Evolutionary conservation across 2,797 vertebrate genomes (phyloP).

Genomic region (Coregonus suidteri): DNA sequence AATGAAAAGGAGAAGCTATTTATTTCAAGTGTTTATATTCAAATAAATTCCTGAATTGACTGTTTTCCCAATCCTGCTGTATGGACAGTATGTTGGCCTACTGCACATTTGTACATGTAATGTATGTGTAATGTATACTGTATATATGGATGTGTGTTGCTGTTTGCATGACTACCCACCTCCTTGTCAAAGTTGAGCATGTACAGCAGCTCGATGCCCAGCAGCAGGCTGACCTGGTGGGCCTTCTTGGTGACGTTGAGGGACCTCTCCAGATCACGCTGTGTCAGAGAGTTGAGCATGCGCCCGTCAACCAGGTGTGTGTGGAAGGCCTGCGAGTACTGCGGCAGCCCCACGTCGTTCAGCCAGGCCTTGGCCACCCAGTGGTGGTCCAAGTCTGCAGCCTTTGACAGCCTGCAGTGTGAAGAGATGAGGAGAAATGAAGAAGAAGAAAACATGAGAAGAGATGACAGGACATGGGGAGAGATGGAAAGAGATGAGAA

Average conservation of each 20-base stretch:
- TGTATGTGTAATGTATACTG: too few relatives aligned
- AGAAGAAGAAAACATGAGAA: too few relatives aligned
- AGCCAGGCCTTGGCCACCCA: constrained; percentile 88
- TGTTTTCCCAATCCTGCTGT: too few relatives aligned
- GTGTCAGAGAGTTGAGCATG: constrained; percentile 82
- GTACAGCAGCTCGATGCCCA: constrained; percentile 84
- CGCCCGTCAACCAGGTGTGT: constrained; percentile 83
- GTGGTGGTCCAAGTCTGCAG: constrained; percentile 86
- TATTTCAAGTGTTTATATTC: too few relatives aligned
- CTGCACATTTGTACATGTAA: too few relatives aligned
- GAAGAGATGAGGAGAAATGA: too few relatives aligned
- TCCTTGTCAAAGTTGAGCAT: constrained; percentile 84
- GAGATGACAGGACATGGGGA: too few relatives aligned
- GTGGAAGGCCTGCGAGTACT: constrained; percentile 86
- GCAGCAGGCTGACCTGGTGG: constrained; percentile 85
- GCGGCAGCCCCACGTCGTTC: constrained; percentile 83
- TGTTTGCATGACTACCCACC: constrained; percentile 54
- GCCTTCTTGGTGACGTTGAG: constrained; percentile 80
- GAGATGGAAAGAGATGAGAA: too few relatives aligned
- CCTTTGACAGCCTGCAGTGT: constrained; percentile 78
- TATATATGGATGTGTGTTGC: too few relatives aligned
- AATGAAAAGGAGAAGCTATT: too few relatives aligned
- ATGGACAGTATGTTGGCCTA: too few relatives aligned
- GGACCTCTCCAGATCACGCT: constrained; percentile 81
- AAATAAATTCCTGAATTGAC: too few relatives aligned